Conservation (phyloP, 2,888 invertebrate species). For the Calephelis perditalis region DNA sequence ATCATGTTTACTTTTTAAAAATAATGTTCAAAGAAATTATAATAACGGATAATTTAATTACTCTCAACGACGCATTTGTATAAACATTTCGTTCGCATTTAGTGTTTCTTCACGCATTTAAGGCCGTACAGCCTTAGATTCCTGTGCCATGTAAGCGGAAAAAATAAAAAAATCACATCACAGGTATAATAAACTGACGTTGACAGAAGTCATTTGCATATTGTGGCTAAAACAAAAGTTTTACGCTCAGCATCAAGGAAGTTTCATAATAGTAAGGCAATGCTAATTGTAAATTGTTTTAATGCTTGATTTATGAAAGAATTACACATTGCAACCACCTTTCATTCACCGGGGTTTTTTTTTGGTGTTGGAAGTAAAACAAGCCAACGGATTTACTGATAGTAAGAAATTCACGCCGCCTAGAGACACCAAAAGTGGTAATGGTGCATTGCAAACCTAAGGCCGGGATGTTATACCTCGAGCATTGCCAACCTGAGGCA, state of each 20-base stretch:
- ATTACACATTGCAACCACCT: constrained; percentile 21
- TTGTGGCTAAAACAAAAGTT: constrained; percentile 11
- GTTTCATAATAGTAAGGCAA: constrained; percentile 1
- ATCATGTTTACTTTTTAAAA: no score
- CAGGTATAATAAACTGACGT: constrained; percentile 8
- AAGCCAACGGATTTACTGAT: no score
- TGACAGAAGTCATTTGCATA: constrained; percentile 9
- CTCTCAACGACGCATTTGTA: no score
- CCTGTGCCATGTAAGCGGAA: constrained; percentile 4
- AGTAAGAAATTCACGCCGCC: no score
- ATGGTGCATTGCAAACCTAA: no score
- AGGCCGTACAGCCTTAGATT: neutral
- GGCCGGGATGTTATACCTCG: no score
- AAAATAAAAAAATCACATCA: constrained; percentile 2
- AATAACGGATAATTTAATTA: no score
- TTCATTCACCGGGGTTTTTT: constrained; percentile 19
- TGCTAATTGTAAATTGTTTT: constrained; percentile 9
- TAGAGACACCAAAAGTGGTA: no score
- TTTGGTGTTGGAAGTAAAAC: no score
- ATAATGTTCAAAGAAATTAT: no score
- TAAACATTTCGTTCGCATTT: neutral
- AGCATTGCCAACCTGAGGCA: no score
- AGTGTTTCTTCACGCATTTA: neutral
- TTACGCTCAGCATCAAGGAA: constrained; percentile 14
- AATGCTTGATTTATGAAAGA: constrained; percentile 14